Evolutionary conservation across 2,113 vertebrate genomes (phyloP).

Genomic region (Anarrhichthys ocellatus): DNA sequence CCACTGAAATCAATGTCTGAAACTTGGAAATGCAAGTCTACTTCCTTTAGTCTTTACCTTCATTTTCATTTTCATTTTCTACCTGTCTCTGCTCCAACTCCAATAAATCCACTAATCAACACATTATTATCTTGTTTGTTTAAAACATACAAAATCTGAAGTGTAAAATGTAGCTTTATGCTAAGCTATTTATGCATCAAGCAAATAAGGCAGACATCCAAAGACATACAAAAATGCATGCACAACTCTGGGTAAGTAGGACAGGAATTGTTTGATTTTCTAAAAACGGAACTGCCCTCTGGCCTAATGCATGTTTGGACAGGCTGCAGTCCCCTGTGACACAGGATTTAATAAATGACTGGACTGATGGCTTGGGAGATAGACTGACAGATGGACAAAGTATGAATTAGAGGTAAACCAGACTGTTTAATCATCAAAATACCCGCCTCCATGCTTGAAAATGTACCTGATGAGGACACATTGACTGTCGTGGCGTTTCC

Average conservation of each 20-base stretch:
- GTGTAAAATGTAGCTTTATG: not conserved
- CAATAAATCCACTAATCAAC: not conserved
- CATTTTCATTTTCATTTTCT: slow-evolving; percentile 26
- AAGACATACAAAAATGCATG: not conserved
- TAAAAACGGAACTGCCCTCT: not conserved
- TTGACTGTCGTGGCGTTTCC: slow-evolving; percentile 94
- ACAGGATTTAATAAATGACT: slow-evolving; percentile 1
- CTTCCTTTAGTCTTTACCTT: slow-evolving; percentile 10
- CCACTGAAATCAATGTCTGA: slow-evolving; percentile 19
- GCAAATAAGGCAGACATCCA: not conserved
- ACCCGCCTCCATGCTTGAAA: not conserved
- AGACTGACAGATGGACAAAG: not conserved
- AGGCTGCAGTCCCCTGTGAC: not conserved
- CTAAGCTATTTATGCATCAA: not conserved
- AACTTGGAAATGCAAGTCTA: not conserved
- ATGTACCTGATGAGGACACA: slow-evolving; percentile 93
- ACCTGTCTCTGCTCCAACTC: not conserved
- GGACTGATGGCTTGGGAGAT: not conserved
- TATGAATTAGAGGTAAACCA: not conserved
- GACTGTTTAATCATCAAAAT: not conserved
- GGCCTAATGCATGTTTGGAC: not conserved
- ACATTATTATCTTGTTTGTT: not conserved
- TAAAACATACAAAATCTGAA: not conserved
- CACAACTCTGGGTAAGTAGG: slow-evolving; percentile 21
- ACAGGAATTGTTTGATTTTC: slow-evolving; percentile 9